Evolutionary conservation across 92 coral and sea anemone genomes (phyloP).

Genomic region (Phenganax stokvisi): DNA sequence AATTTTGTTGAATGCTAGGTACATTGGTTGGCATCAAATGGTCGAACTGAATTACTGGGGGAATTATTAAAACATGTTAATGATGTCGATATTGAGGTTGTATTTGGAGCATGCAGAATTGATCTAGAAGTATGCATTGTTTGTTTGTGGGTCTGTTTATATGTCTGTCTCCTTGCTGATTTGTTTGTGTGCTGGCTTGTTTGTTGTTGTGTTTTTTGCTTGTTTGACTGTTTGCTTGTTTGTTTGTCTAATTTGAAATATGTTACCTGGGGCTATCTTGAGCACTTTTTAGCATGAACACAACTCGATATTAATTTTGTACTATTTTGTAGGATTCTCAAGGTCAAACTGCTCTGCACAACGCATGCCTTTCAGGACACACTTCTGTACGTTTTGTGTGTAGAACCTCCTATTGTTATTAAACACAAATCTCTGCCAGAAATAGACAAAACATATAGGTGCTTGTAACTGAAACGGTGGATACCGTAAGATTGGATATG

Average conservation of each 20-base stretch:
- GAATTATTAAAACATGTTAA: slow-evolving; percentile 43
- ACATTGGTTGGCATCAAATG: slow-evolving; percentile 59
- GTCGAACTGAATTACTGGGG: slow-evolving; percentile 51
- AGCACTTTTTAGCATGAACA: too few relatives aligned
- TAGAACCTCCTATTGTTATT: neutral
- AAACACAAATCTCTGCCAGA: neutral
- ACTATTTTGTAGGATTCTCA: slow-evolving; percentile 42
- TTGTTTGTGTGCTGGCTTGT: too few relatives aligned
- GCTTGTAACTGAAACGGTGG: neutral
- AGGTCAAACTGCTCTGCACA: slow-evolving; percentile 56
- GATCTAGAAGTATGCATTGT: neutral
- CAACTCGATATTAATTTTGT: too few relatives aligned
- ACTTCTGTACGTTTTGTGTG: slow-evolving; percentile 43
- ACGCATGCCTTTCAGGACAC: slow-evolving; percentile 51
- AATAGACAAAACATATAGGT: neutral
- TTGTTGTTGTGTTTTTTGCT: too few relatives aligned
- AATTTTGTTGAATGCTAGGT: slow-evolving; percentile 20
- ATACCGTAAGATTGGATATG: too few relatives aligned
- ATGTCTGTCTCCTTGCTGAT: too few relatives aligned
- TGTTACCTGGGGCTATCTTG: too few relatives aligned
- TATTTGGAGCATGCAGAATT: neutral
- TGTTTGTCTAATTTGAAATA: too few relatives aligned
- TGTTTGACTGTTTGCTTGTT: too few relatives aligned
- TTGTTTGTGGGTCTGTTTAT: too few relatives aligned
- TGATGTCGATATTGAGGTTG: slow-evolving; percentile 52